phyloP scores from a whole-genome alignment of 1,140 invertebrate species.

The Manduca sexta region DNA sequence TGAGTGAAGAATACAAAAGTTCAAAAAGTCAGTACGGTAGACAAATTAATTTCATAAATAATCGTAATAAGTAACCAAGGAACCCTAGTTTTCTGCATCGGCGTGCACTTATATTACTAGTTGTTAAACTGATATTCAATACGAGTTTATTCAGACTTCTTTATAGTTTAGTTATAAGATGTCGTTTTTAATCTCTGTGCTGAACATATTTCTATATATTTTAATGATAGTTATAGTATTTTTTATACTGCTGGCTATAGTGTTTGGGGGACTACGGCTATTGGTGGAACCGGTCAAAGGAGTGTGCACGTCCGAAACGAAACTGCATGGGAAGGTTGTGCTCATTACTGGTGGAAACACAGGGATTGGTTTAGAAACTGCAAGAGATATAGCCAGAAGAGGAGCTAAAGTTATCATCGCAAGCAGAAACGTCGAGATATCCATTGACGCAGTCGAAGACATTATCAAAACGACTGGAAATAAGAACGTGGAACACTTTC shows the following conservation, averaged over 20 bases:
- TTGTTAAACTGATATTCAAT: too few species aligned
- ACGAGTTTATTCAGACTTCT: too few species aligned
- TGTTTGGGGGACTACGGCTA: background rate
- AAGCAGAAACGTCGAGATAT: slow-evolving; percentile 75
- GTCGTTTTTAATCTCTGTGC: too few species aligned
- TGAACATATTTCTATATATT: background rate
- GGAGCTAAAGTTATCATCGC: slow-evolving; percentile 80
- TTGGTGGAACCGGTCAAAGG: background rate
- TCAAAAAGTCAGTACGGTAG: too few species aligned
- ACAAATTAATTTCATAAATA: too few species aligned
- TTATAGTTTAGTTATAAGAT: too few species aligned
- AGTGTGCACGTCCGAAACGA: slow-evolving; percentile 27
- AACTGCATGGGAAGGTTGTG: slow-evolving; percentile 77
- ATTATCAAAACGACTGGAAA: slow-evolving; percentile 40
- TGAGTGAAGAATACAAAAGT: too few species aligned
- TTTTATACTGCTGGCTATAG: background rate
- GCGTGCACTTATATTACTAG: too few species aligned
- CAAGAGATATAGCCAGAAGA: slow-evolving; percentile 76
- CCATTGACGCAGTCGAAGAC: slow-evolving; percentile 53
- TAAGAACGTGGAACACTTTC: slow-evolving; percentile 31
- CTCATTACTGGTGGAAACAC: slow-evolving; percentile 87
- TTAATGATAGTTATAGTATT: background rate
- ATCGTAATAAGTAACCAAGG: too few species aligned
- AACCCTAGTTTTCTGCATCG: too few species aligned
- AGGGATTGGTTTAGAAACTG: slow-evolving; percentile 87